phyloP scores from a whole-genome alignment of 2,888 invertebrate species.

The Campoplex capitator region DNA sequence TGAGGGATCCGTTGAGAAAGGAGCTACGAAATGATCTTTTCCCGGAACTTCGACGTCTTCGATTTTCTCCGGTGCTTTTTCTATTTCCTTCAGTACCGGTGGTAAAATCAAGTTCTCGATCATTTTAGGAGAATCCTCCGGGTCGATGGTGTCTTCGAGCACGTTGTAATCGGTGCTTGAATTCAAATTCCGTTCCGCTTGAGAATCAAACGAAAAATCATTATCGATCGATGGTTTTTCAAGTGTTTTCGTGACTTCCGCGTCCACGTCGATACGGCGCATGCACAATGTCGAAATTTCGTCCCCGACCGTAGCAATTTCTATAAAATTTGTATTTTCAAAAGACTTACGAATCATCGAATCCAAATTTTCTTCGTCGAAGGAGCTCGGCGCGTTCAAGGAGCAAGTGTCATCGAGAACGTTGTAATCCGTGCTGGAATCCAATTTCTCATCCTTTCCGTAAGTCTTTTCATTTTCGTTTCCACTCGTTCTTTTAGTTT shows the following conservation, averaged over 20 bases:
- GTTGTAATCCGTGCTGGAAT: slow-evolving; percentile 79
- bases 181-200: slow-evolving; percentile 33
- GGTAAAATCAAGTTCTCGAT: background rate
- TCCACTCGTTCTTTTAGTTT: background rate
- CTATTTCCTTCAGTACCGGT: background rate
- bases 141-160: slow-evolving; percentile 70
- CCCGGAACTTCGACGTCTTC: background rate
- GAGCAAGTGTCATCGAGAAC: slow-evolving; percentile 77
- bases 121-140: background rate
- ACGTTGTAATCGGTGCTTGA: slow-evolving; percentile 58
- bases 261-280: background rate
- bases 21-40: background rate
- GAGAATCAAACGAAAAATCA: slow-evolving; percentile 22
- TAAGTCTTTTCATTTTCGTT: background rate
- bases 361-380: slow-evolving; percentile 32
- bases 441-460: slow-evolving; percentile 4
- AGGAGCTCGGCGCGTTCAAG: slow-evolving; percentile 65
- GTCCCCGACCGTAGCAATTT: background rate
- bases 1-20: background rate
- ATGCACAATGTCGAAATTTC: background rate
- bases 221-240: background rate
- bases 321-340: background rate
- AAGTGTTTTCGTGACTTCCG: background rate
- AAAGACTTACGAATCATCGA: background rate
- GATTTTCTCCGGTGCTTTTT: background rate